phyloP scores from a whole-genome alignment of 1,140 invertebrate species.

The Paracyclopina nana region DNA sequence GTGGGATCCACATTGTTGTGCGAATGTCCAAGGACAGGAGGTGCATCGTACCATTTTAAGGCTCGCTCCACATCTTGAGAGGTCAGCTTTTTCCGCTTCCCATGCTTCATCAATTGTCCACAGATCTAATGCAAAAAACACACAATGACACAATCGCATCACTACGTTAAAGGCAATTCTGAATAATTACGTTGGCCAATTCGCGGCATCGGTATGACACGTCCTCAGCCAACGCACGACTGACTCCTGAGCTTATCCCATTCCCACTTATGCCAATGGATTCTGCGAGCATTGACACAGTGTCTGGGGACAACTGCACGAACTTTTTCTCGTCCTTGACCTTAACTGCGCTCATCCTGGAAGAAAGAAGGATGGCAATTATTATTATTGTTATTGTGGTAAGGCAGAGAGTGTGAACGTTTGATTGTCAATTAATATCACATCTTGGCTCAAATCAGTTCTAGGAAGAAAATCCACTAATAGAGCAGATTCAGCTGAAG shows the following conservation, averaged over 20 bases:
- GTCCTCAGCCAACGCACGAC: slow-evolving; percentile 16
- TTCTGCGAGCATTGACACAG: slow-evolving; percentile 15
- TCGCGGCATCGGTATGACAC: slow-evolving; percentile 17
- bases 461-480: no score
- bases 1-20: neutral
- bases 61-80: slow-evolving; percentile 16
- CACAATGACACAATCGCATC: neutral
- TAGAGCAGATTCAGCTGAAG: no score
- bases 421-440: no score
- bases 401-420: no score
- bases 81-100: slow-evolving; percentile 15
- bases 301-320: slow-evolving; percentile 16
- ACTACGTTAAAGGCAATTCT: no score
- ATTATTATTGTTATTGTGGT: no score
- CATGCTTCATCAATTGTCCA: slow-evolving; percentile 16
- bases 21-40: slow-evolving; percentile 13
- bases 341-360: no score
- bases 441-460: no score
- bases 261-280: slow-evolving; percentile 9
- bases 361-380: no score
- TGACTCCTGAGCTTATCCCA: slow-evolving; percentile 8
- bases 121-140: slow-evolving; percentile 9
- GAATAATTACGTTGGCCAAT: slow-evolving; percentile 11
- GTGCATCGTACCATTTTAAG: slow-evolving; percentile 15
- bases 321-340: slow-evolving; percentile 16